phyloP scores from a whole-genome alignment of 2,113 vertebrate species.

The Gulo gulo region DNA sequence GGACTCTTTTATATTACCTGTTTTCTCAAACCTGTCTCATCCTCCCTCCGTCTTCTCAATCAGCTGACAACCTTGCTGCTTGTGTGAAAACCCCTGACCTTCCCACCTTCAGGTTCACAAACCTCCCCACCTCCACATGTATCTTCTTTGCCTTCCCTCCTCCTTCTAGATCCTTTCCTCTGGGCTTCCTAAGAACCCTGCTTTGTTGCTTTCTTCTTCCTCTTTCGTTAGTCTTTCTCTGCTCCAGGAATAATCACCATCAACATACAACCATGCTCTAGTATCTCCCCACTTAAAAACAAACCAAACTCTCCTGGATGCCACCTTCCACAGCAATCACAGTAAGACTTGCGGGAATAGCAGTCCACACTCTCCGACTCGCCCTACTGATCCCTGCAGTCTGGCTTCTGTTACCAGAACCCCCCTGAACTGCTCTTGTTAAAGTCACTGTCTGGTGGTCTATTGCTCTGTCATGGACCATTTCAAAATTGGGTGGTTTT shows the following conservation, averaged over 20 bases:
- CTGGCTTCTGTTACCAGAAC: not conserved
- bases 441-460: not conserved
- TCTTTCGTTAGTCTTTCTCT: not conserved
- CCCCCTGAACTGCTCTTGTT: not conserved
- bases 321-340: not conserved
- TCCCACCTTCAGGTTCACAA: not conserved
- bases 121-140: not conserved
- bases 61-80: not conserved
- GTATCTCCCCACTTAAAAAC: not conserved
- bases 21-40: not conserved
- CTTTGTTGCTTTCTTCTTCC: not conserved
- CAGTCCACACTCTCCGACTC: not conserved
- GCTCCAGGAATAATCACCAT: not conserved
- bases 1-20: not conserved
- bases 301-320: not conserved
- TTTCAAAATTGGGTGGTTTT: not conserved
- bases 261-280: not conserved
- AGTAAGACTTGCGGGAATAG: not conserved
- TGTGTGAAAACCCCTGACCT: not conserved
- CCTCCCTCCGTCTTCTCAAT: not conserved
- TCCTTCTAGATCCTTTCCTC: not conserved
- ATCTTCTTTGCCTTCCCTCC: not conserved
- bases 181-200: not conserved
- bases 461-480: not conserved
- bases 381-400: not conserved